Base-by-base conservation (phyloP, 1,140 invertebrate species). In the Papilio glaucus region DNA sequence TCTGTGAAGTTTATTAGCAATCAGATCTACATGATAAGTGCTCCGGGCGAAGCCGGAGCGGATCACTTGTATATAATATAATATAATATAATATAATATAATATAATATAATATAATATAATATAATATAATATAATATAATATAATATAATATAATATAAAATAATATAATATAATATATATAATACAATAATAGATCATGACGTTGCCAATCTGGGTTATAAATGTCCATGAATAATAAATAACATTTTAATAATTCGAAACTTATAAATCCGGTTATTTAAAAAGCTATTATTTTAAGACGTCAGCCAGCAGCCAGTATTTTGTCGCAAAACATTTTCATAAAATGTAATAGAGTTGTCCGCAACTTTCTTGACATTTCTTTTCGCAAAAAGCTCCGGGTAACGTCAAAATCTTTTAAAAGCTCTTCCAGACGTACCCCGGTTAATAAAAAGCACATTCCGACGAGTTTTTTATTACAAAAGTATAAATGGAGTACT, bases 341-440 rank as follows among this genome's bases (percentile, higher is more conserved):
- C 49, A 57, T 57, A 26, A 57, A 57, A 57, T 13, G 49, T 53
- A 53, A 57, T 26, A 57, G 49, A 26, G 49, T 57, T 57, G 49
- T 26, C 49, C 1, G 2, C 49, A 57, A 57, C 49, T 57, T 57
- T 57, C 49, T 21, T 57, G 49, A 26, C 49, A 57, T 57, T 57
- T 21, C 45, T 49, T 49, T 49, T 57, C 8, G 49, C 21, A 24
- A 57, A 57, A 57, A 57, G 49, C 49, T 57, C 21, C 4, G 9
- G 7, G 49, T 57, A 57, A 57, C 49, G 49, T 57, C 49, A 57
- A 57, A 57, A 57, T 57, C 49, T 57, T 57, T 57, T 57, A 57
- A 57, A 57, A 57, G 49, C 49, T 24, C 49, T 57, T 24, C 49
- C 9, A 57, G 49, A 45, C 42, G 42, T 57, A 57, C 49, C 24